phyloP scores from a whole-genome alignment of 2,888 invertebrate species.

The Stratiomys singularior region DNA sequence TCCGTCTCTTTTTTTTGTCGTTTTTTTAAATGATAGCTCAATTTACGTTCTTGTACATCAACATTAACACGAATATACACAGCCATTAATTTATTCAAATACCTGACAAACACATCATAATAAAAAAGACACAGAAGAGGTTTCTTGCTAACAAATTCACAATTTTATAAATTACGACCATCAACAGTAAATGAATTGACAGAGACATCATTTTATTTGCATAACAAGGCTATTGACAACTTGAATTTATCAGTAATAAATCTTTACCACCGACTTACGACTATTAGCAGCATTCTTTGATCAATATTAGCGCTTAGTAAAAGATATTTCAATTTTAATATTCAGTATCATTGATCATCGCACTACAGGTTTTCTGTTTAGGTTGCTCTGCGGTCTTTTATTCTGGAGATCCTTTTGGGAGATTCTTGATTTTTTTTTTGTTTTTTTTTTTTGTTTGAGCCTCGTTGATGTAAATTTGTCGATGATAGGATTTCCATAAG shows the following conservation, averaged over 20 bases:
- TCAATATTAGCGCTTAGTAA: too few species aligned
- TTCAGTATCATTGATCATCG: constrained; percentile 1
- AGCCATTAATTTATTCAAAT: too few species aligned
- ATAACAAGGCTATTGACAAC: constrained; percentile 13
- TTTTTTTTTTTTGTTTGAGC: too few species aligned
- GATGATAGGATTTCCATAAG: constrained; percentile 4
- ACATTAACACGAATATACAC: too few species aligned
- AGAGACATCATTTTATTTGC: constrained; percentile 20
- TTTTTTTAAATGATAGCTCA: too few species aligned
- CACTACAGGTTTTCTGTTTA: not conserved
- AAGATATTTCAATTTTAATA: not conserved
- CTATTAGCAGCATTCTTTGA: too few species aligned
- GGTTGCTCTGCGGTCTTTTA: not conserved
- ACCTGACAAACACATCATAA: too few species aligned
- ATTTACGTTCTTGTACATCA: too few species aligned
- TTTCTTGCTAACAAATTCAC: too few species aligned
- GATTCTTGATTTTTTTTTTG: not conserved
- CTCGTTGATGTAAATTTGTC: not conserved
- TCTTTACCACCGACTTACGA: not conserved
- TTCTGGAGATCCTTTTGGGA: not conserved
- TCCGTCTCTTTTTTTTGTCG: too few species aligned
- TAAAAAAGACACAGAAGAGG: too few species aligned
- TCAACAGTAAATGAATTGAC: not conserved
- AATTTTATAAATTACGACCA: too few species aligned
- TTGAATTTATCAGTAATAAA: constrained; percentile 3